Base-by-base conservation (phyloP, 2,113 vertebrate species). In the Platycercus adscitus region DNA sequence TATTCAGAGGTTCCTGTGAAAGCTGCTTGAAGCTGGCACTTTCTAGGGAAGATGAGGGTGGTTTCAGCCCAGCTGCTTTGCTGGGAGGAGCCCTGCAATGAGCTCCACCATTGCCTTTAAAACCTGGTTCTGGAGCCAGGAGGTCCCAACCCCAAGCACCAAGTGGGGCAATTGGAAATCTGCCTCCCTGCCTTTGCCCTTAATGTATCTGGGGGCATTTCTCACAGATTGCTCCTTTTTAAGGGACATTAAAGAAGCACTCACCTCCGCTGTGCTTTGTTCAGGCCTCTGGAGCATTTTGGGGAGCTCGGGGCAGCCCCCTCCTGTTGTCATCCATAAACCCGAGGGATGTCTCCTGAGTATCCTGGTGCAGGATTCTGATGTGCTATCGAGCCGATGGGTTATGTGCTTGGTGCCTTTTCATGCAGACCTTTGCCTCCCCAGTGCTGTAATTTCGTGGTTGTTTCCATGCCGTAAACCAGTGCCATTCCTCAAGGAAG, bases 261-360 rank as follows among this genome's bases (percentile, higher is more conserved):
- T 72, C 0, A 0, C 52, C 28, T 86, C 35, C 41, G 3, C 33
- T 1, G 1, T 23, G 3, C 24, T 55, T 28, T 41, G 49, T 49
- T 80, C 1, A 0, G 5, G 3, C 39, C 37, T 77, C 28, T 6
- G 0, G 1, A 23, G 55, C 3, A 1, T 53, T 72, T 25, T 0
- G 8, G 18, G 55, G 86, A 41, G 52, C 35, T 70, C 1, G 1
- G 49, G 56, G 60, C 18, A 16, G 60, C 19, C 25, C 39, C 50
- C 5, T 81, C 50, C 66, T 46, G 37, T 39, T 61, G 70, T 70
- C 79, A 53, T 44, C 41, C 2, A 0, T n/a, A 50, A 46, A 31
- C 31, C 44, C 1, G 0, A 41, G 43, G 44, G 24, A n/a, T 28
- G 25, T 7, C 39, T 19, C 76, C n/a, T 41, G 35, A 28, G 9